Evolutionary conservation across 2,113 vertebrate species (phyloP).

Genomic region (human (Homo sapiens)): GRCh38 chr12:48356501-48357000

Average conservation of each 20-base stretch:
- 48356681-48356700: neutral
- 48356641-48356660: neutral
- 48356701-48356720: neutral
- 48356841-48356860: neutral
- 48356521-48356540: slow-evolving; percentile 38
- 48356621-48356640: neutral
- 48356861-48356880: neutral
- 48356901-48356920: neutral
- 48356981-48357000: neutral
- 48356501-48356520: slow-evolving; percentile 4
- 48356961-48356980: neutral
- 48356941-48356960: neutral
- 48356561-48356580: slow-evolving; percentile 23
- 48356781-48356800: neutral
- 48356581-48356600: slow-evolving; percentile 33
- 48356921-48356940: neutral
- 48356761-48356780: neutral
- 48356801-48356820: neutral
- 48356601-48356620: slow-evolving; percentile 40
- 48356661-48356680: neutral
- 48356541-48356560: neutral
- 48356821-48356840: neutral
- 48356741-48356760: neutral
- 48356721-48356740: neutral
- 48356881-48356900: neutral